These are phyloP conservation scores for Hemiprocne comata DNA, from an alignment of 2,113 vertebrate genomes.

Conservation along the genomic window DNA sequence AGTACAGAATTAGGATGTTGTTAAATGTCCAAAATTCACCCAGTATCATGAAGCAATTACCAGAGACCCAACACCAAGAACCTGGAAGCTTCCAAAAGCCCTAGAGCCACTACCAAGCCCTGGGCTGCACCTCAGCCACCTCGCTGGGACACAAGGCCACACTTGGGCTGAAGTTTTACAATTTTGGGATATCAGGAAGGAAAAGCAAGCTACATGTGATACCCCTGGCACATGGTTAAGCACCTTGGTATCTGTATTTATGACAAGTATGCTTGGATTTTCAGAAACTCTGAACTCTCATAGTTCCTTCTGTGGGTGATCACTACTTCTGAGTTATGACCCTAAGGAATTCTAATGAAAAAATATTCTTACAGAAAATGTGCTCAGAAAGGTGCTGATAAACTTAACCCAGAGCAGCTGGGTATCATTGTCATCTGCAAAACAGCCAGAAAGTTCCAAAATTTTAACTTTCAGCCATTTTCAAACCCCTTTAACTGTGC, in stretches of 20 bases:
- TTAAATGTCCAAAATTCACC: background rate
- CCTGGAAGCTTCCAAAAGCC: no score
- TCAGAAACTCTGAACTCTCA: background rate
- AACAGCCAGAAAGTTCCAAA: background rate
- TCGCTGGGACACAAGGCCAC: accelerated
- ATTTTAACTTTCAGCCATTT: background rate
- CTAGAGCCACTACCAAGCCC: no score
- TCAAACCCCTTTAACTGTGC: background rate
- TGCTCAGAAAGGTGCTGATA: background rate
- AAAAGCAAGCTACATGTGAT: accelerated
- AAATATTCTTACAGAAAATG: background rate
- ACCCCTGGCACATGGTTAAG: background rate
- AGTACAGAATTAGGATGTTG: accelerated
- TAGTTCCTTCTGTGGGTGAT: background rate
- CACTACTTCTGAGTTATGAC: background rate
- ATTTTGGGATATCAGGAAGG: background rate
- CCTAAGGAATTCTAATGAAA: background rate
- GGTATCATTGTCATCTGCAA: background rate
- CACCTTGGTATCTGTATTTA: background rate
- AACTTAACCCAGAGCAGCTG: background rate
- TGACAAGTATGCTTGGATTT: background rate
- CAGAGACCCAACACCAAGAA: no score
- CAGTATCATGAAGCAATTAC: accelerated
- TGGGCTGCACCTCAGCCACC: background rate
- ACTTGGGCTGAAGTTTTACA: accelerated